Evolutionary conservation across 1,140 invertebrate genomes (phyloP), one percentile per base, ranked within the genome.

Genomic region (Zaprionus lachaisei): DNA sequence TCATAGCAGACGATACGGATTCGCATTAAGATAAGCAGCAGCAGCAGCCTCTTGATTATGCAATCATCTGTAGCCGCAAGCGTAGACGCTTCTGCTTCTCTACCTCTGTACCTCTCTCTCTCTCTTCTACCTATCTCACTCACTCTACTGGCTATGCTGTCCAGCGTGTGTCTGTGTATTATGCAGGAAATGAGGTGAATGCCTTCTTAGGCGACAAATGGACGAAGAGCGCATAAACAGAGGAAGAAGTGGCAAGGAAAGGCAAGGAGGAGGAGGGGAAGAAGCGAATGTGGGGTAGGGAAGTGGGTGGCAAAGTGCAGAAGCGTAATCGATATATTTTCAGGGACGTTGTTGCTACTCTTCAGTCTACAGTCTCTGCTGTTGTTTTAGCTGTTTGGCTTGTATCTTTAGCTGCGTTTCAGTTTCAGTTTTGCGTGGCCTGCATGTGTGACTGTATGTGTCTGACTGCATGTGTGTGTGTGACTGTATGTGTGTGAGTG

Each of bases 171-270:
- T 47, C 7, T 47, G 41, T 47, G 41, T 44, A n/a, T n/a, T n/a
- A n/a, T n/a, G n/a, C n/a, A 77, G 81, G 78, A 83, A 83, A 83
- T 85, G 81, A 83, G 81, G 81, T 83, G 81, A 83, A 83, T 83
- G 81, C 82, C 81, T 83, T 83, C 81, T 83, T 83, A 72, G 81
- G 81, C 72, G 66, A 71, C 80, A 83, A 79, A 70, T 71, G 72
- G 60, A 71, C 71, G 67, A 70, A 72, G 70, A 61, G 44, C 56
- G 38, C 47, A 34, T 61, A 63, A 51, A 17, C 67, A 58, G 22
- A 64, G 7, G 31, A 41, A 60, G 17, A 31, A 67, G 44, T 26
- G 28, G 37, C 31, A 72, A 47, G 49, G n/a, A 62, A 26, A 31
- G 34, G 6, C 60, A 44, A 63, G 57, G 49, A 77, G 69, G 62